These are phyloP conservation scores for Siderastrea radians DNA, from an alignment of 92 coral and sea anemone genomes.

Conservation along the genomic window DNA sequence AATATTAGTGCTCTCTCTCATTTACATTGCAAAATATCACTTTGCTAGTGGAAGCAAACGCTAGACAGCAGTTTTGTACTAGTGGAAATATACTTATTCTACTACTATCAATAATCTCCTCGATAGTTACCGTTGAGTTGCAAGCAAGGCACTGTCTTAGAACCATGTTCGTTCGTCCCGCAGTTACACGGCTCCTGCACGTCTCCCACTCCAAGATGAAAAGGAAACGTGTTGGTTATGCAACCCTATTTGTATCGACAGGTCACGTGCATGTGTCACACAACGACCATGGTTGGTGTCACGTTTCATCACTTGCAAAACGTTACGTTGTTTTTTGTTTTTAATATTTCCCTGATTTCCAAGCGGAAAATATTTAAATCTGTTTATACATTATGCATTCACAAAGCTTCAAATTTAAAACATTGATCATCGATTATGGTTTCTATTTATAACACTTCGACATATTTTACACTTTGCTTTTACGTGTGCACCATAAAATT, in stretches of 20 bases:
- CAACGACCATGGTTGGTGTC: not conserved
- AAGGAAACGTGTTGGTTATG: not conserved
- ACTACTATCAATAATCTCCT: not conserved
- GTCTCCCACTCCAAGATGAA: not conserved
- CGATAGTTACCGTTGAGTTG: constrained; percentile 48
- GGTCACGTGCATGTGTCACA: constrained; percentile 24
- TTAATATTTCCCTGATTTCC: no score
- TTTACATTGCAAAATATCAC: not conserved
- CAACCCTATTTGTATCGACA: constrained; percentile 8
- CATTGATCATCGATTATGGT: no score
- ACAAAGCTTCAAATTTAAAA: no score
- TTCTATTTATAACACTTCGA: no score
- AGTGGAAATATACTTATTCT: not conserved
- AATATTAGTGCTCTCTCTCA: no score
- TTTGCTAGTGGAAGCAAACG: not conserved
- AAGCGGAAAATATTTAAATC: no score
- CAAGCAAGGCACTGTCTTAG: constrained; percentile 70
- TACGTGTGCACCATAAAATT: no score
- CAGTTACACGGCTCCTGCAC: not conserved
- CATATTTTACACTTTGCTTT: no score
- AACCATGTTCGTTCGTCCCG: constrained; percentile 33
- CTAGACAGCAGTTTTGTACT: not conserved
- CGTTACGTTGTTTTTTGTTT: no score
- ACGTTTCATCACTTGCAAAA: not conserved
- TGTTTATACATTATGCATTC: no score